Conservation (phyloP, 2,888 invertebrate genomes). For the Lamproptera curius region DNA sequence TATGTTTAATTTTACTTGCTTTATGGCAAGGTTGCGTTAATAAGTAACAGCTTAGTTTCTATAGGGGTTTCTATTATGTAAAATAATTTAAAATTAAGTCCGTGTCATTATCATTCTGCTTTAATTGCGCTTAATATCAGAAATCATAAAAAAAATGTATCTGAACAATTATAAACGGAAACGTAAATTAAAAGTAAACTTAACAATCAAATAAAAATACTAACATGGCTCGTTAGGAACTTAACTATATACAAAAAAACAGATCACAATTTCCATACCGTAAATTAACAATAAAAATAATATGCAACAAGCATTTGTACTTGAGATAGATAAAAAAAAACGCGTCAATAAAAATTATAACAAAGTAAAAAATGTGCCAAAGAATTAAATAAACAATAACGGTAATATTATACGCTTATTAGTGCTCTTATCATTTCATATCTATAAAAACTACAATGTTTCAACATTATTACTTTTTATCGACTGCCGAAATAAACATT, state of each 20-base stretch:
- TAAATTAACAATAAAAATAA: conserved; percentile 29
- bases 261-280: conserved; percentile 33
- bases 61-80: too few species aligned
- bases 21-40: background rate
- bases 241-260: conserved; percentile 35
- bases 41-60: too few species aligned
- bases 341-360: conserved; percentile 14
- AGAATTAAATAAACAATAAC: conserved; percentile 20
- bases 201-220: conserved; percentile 30
- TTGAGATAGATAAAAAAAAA: conserved; percentile 23
- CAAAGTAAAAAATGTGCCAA: conserved; percentile 20
- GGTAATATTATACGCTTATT: conserved; percentile 6
- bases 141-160: conserved; percentile 12
- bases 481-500: conserved; percentile 6
- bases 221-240: conserved; percentile 36
- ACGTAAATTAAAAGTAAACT: conserved; percentile 29
- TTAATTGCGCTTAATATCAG: conserved; percentile 1
- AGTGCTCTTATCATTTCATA: conserved; percentile 6
- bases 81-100: background rate
- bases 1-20: background rate
- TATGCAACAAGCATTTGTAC: conserved; percentile 31
- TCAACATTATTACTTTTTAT: conserved; percentile 4
- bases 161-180: conserved; percentile 9
- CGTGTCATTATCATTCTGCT: background rate
- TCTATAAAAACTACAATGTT: background rate